phyloP scores from a whole-genome alignment of 2,888 invertebrate species.

The Epicampocera succincta region DNA sequence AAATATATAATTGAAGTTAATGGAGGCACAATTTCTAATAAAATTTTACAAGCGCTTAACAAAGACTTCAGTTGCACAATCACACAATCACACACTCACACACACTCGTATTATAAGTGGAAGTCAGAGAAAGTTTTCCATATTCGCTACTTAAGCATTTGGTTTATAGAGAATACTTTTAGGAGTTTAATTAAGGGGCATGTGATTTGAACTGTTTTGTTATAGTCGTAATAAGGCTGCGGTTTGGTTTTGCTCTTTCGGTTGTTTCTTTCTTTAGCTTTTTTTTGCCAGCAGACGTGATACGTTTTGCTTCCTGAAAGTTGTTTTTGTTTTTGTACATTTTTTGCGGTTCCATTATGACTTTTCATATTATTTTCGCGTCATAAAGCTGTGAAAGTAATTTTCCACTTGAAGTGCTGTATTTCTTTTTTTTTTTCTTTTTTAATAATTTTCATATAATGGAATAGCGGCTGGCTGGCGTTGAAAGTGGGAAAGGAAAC shows the following conservation, averaged over 20 bases:
- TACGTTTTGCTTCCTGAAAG: neutral
- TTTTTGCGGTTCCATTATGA: conserved; percentile 73
- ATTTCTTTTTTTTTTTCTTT: conserved; percentile 34
- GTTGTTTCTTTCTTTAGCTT: neutral
- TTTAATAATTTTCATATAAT: neutral
- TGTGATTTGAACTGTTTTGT: neutral
- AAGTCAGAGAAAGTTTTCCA: neutral
- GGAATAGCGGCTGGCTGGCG: neutral
- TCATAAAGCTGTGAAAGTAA: conserved; percentile 81
- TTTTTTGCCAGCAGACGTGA: conserved; percentile 35
- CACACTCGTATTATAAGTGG: neutral
- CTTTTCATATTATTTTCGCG: conserved; percentile 81
- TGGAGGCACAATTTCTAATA: too few species aligned
- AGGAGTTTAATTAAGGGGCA: conserved; percentile 26
- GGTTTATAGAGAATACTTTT: conserved; percentile 6
- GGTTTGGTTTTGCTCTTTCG: conserved; percentile 35
- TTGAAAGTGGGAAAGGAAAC: conserved; percentile 3
- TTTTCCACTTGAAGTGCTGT: conserved; percentile 79
- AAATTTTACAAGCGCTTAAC: too few species aligned
- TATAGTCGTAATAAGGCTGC: conserved; percentile 19
- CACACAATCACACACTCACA: neutral
- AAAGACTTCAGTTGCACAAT: too few species aligned
- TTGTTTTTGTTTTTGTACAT: neutral
- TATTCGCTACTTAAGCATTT: neutral
- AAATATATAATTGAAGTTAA: too few species aligned